A percentile compares a stretch with the other conserved stretches of the same genome.
Evolutionary conservation across 2,888 invertebrate species (phyloP).

Genomic region (Ichneumon xanthorius): DNA sequence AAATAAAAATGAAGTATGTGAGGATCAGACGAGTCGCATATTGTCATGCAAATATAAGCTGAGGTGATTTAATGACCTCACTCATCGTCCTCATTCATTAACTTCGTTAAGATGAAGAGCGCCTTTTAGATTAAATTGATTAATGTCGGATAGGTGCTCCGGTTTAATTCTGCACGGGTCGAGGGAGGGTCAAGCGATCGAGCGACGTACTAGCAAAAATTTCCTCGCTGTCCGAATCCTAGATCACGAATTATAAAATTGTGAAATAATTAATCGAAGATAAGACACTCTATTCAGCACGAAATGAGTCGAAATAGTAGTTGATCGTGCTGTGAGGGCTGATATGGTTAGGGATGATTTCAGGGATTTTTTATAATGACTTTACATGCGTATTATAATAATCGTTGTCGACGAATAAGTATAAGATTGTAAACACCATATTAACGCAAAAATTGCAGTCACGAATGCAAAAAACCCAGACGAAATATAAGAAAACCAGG

Average conservation of each 20-base stretch:
- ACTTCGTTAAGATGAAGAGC: slow-evolving; percentile 2
- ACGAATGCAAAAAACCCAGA: too few species aligned
- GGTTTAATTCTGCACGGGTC: not conserved
- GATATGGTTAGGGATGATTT: not conserved
- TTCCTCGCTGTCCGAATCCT: not conserved
- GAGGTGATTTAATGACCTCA: not conserved
- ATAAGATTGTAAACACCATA: too few species aligned
- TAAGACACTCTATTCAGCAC: not conserved
- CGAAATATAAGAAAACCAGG: too few species aligned
- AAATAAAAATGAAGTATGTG: not conserved
- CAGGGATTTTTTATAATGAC: not conserved
- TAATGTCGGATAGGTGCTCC: not conserved
- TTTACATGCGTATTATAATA: not conserved
- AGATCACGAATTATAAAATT: not conserved
- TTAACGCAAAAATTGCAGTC: too few species aligned
- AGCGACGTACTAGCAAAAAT: not conserved
- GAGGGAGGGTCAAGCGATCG: not conserved
- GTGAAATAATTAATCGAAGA: not conserved
- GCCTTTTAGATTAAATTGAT: not conserved
- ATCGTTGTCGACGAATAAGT: not conserved
- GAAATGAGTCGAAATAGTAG: not conserved
- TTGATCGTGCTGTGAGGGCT: slow-evolving; percentile 6
- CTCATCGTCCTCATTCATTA: not conserved
- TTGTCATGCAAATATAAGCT: not conserved
- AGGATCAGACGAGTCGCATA: not conserved